Conservation (phyloP, 2,797 vertebrate genomes). For the Thunnus albacares region DNA sequence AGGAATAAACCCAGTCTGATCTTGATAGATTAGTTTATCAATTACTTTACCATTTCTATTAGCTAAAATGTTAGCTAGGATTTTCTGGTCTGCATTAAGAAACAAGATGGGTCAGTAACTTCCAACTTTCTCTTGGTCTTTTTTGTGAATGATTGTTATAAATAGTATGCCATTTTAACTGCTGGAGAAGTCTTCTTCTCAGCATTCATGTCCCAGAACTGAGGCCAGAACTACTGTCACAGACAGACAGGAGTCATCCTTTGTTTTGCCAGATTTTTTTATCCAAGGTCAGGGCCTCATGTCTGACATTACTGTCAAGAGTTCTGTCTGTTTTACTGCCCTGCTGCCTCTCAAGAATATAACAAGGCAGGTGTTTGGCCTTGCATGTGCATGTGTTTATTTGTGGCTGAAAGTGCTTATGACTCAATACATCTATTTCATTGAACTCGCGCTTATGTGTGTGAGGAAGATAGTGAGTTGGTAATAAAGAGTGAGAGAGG, state of each 20-base stretch:
- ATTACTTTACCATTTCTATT: too few relatives aligned
- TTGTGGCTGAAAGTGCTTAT: background rate
- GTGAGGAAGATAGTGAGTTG: conserved; percentile 6
- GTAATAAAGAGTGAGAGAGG: background rate
- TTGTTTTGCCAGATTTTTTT: conserved; percentile 4
- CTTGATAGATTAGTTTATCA: too few relatives aligned
- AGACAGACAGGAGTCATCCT: conserved; percentile 12
- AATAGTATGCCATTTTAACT: background rate
- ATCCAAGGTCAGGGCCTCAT: background rate
- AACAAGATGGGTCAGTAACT: too few relatives aligned
- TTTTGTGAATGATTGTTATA: too few relatives aligned
- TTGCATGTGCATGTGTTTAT: background rate
- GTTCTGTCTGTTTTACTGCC: conserved; percentile 1
- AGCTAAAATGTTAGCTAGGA: too few relatives aligned
- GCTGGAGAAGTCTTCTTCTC: conserved; percentile 5
- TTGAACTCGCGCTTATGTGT: background rate
- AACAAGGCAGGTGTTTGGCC: background rate
- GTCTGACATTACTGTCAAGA: conserved; percentile 3
- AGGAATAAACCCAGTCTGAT: too few relatives aligned
- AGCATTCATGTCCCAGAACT: background rate
- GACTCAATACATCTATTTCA: background rate
- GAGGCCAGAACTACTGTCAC: background rate
- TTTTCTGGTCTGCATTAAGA: too few relatives aligned
- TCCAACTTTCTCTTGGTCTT: too few relatives aligned
- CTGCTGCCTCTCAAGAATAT: background rate